A percentile compares a stretch with the other conserved stretches of the same genome.
Evolutionary conservation across 2,888 invertebrate genomes (phyloP).

Genomic region (Furcula furcula): DNA sequence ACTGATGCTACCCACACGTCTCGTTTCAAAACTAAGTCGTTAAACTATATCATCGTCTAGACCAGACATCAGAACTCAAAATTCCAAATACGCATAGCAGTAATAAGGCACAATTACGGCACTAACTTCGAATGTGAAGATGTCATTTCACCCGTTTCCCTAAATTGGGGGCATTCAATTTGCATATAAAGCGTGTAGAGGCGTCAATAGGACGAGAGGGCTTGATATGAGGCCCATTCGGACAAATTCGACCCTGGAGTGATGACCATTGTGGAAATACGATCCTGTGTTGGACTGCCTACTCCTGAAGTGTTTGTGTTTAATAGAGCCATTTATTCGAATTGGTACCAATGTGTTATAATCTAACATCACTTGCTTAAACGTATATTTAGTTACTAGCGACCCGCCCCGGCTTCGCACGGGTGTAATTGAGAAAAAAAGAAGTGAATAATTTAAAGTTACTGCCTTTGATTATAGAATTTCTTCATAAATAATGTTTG

Average conservation of each 20-base stretch:
- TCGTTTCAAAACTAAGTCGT: background rate
- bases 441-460: too few relatives aligned
- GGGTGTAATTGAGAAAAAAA: too few relatives aligned
- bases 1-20: too few relatives aligned
- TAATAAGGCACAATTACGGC: slow-evolving; percentile 42
- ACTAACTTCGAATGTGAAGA: slow-evolving; percentile 51
- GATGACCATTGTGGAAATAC: slow-evolving; percentile 14
- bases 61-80: slow-evolving; percentile 21
- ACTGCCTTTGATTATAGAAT: too few relatives aligned
- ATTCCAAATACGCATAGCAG: slow-evolving; percentile 34
- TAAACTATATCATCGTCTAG: slow-evolving; percentile 8
- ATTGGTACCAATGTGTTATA: too few relatives aligned
- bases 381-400: too few relatives aligned
- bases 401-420: too few relatives aligned
- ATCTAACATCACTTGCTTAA: too few relatives aligned
- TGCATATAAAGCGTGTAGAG: slow-evolving; percentile 65
- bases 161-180: slow-evolving; percentile 72
- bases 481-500: too few relatives aligned
- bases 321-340: too few relatives aligned
- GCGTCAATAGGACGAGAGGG: slow-evolving; percentile 57
- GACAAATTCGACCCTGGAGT: slow-evolving; percentile 15
- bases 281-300: slow-evolving; percentile 16
- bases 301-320: background rate
- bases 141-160: slow-evolving; percentile 47
- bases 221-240: slow-evolving; percentile 30